These are phyloP conservation scores for Sus cebifrons DNA, from an alignment of 2,797 vertebrate species.

Conservation along the genomic window DNA sequence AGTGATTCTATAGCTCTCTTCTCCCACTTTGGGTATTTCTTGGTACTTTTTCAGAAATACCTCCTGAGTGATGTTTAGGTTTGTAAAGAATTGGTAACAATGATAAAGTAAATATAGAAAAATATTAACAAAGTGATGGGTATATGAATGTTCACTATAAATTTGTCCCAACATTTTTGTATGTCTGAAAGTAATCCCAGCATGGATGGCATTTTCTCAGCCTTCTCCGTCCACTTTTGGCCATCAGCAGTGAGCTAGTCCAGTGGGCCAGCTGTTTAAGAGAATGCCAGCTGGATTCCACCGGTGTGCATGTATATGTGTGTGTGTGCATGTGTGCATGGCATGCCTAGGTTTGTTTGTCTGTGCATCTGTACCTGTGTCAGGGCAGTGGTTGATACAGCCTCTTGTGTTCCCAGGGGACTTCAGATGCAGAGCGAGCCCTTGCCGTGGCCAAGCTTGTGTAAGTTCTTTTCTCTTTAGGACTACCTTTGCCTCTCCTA, in stretches of 20 bases:
- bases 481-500: slow-evolving; percentile 34
- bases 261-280: background rate
- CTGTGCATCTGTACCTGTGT: slow-evolving; percentile 18
- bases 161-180: background rate
- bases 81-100: slow-evolving; percentile 23
- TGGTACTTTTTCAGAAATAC: slow-evolving; percentile 61
- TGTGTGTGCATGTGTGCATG: background rate
- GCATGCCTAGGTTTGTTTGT: background rate
- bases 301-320: background rate
- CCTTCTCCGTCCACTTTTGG: background rate
- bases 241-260: background rate
- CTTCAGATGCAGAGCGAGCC: slow-evolving; percentile 96
- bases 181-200: slow-evolving; percentile 25
- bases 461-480: slow-evolving; percentile 91
- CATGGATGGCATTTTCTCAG: slow-evolving; percentile 17
- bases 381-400: slow-evolving; percentile 64
- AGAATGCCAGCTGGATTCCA: background rate
- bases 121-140: slow-evolving; percentile 38
- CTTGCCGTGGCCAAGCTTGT: slow-evolving; percentile 95
- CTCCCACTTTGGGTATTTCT: slow-evolving; percentile 24
- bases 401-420: slow-evolving; percentile 92
- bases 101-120: slow-evolving; percentile 36
- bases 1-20: background rate
- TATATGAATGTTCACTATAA: slow-evolving; percentile 51
- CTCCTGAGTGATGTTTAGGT: slow-evolving; percentile 26